Conservation (phyloP, 2,888 invertebrate species). For the Troilus luridus region DNA sequence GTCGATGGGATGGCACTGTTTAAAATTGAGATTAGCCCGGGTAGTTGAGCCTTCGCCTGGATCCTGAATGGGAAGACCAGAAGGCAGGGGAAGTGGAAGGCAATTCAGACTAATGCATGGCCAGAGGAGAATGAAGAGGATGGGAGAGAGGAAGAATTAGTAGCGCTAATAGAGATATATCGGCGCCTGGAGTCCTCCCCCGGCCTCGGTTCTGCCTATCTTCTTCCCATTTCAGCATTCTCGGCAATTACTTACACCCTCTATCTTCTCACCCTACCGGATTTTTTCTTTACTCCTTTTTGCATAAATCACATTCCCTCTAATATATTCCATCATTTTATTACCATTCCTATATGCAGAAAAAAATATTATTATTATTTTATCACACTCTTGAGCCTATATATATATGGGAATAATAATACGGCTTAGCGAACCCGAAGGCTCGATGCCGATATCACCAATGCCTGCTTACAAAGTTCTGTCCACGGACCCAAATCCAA, state of each 20-base stretch:
- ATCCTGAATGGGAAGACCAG: neutral
- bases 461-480: too few species aligned
- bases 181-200: neutral
- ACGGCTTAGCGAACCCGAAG: too few species aligned
- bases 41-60: neutral
- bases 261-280: neutral
- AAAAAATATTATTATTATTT: too few species aligned
- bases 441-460: too few species aligned
- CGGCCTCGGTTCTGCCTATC: neutral
- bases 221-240: neutral
- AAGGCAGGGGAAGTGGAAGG: constrained; percentile 43
- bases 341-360: too few species aligned
- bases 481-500: too few species aligned
- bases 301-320: neutral
- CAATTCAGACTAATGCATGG: constrained; percentile 20
- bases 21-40: too few species aligned
- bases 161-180: constrained; percentile 10
- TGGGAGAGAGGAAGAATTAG: neutral
- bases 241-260: neutral
- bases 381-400: too few species aligned
- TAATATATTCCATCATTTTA: neutral
- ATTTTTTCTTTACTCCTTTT: neutral
- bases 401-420: too few species aligned
- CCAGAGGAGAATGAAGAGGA: neutral
- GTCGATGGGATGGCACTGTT: too few species aligned